Evolutionary conservation across 2,888 invertebrate species (phyloP), one percentile per base, ranked within the genome.

Genomic region (Phrixothrix hirtus): DNA sequence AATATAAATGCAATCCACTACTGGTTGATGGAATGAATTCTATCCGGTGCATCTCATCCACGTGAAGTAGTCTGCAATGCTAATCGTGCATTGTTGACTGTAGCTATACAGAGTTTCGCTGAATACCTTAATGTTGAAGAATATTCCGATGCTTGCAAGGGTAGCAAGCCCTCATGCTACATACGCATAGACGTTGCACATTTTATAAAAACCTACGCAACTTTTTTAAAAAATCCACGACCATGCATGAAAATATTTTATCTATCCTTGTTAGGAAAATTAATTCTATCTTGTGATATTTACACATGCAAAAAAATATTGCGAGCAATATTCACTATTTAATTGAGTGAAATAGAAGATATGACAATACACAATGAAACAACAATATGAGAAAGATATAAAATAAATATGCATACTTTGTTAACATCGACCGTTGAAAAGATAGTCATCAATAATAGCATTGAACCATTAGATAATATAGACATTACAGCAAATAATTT

Each of bases 291-390:
- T 16, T n/a, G 15, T n/a, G 1, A 34, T 34, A 34, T 17, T 16
- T 9, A 16, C 7, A 10, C 17, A 9, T 14, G 11, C 15, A n/a
- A 15, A 11, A 11, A 35, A n/a, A 2, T 35, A n/a, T 35, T 35
- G 15, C 9, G 13, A 35, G n/a, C 16, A 35, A 35, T 35, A 9
- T 35, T 35, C n/a, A 17, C 15, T 16, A 16, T 35, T 2, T 14
- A 14, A 35, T 7, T 14, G 17, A 16, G 35, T 11, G 35, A 35
- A 35, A 35, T 16, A 9, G 35, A 35, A 35, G 35, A 25, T 25
- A 7, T 25, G 7, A 4, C 4, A 25, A 25, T 25, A 25, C 4
- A 4, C 7, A 30, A 7, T 30, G n/a, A 30, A 10, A 30, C 3
- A 30, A 30, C 30, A 30, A n/a, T 30, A 30, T 30, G 30, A 6